Percentiles rank a stretch among this genome's conserved stretches.
Evolutionary conservation across 2,113 vertebrate species (phyloP).

Genomic region (Nycticorax nycticorax): DNA sequence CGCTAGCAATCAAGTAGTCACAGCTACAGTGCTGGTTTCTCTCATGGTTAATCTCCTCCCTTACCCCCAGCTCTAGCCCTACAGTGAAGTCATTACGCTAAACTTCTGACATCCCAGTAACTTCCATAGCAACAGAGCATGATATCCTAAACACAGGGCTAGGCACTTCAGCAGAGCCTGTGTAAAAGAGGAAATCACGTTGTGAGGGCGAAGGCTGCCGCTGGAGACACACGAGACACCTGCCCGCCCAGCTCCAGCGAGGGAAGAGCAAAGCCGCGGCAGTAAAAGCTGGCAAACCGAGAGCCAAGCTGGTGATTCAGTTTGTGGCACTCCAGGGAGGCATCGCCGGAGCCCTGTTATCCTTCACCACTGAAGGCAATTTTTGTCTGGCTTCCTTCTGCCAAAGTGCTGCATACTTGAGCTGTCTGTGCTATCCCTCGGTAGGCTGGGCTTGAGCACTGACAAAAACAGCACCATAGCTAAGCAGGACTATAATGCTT

Average conservation of each 20-base stretch:
- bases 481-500: conserved; percentile 52
- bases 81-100: conserved; percentile 13
- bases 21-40: neutral
- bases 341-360: conserved; percentile 5
- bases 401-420: conserved; percentile 34
- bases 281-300: neutral
- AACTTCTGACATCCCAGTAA: neutral
- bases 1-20: neutral
- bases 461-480: conserved; percentile 28
- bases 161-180: conserved; percentile 43
- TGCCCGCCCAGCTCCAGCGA: neutral
- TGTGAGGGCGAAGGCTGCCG: neutral
- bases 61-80: neutral
- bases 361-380: conserved; percentile 12
- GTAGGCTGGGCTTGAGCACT: conserved; percentile 8
- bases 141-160: conserved; percentile 56
- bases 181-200: neutral
- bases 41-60: conserved; percentile 8
- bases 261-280: rapidly evolving
- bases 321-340: conserved; percentile 44
- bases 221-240: neutral
- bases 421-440: conserved; percentile 4
- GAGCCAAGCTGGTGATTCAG: neutral
- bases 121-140: conserved; percentile 63
- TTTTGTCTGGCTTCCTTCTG: conserved; percentile 23